These are phyloP conservation scores for Cebidichthys violaceus DNA, from an alignment of 2,113 vertebrate genomes.

Conservation along the genomic window DNA sequence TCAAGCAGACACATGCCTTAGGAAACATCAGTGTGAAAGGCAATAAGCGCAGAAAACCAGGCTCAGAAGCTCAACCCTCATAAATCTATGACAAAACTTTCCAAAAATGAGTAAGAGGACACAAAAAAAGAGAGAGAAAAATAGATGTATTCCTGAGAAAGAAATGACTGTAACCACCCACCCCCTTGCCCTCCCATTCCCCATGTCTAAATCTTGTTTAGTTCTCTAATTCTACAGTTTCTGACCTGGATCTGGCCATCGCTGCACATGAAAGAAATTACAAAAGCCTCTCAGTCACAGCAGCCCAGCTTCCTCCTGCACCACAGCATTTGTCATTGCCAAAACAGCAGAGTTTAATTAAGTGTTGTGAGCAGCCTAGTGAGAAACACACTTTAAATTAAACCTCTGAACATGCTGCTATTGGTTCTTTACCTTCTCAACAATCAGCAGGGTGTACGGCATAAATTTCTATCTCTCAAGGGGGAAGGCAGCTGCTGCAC, in stretches of 20 bases:
- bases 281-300: conserved; percentile 92
- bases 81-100: conserved; percentile 85
- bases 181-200: conserved; percentile 73
- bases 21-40: conserved; percentile 76
- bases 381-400: conserved; percentile 99
- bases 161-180: conserved; percentile 83
- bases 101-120: conserved; percentile 73
- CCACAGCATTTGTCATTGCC: conserved; percentile 99
- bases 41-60: conserved; percentile 72
- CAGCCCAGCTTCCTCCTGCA: conserved; percentile 89
- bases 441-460: conserved; percentile 94
- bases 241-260: conserved; percentile 91
- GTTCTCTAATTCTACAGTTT: conserved; percentile 88
- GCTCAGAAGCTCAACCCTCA: conserved; percentile 70
- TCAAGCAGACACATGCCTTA: conserved; percentile 71
- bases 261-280: conserved; percentile 93
- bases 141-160: conserved; percentile 79
- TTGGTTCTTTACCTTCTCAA: conserved; percentile 97
- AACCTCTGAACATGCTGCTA: conserved; percentile 95
- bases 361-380: conserved; percentile 99
- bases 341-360: conserved; percentile 99
- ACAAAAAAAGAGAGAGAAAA: conserved; percentile 63
- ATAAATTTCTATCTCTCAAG: conserved; percentile 92
- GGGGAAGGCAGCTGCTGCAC: conserved; percentile 88
- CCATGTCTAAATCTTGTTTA: conserved; percentile 87